Evolutionary conservation across 2,888 invertebrate genomes (phyloP), one percentile per base, ranked within the genome.

Genomic region (Hirudinaria manillensis): DNA sequence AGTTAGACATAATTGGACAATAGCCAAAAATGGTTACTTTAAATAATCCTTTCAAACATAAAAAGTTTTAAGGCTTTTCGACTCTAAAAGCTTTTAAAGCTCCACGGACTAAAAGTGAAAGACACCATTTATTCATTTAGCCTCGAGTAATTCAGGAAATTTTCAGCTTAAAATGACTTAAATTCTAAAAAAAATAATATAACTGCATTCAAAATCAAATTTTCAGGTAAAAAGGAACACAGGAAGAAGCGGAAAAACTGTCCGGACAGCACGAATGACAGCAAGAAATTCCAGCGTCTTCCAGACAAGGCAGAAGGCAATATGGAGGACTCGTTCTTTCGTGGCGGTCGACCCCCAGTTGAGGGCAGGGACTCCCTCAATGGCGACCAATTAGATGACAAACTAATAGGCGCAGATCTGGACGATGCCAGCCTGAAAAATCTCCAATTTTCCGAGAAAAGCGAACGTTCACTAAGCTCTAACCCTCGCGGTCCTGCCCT

Each of bases 281-380:
- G n/a, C n/a, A 61, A 61, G 61, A 29, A 29, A 27, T 61, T 61
- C 61, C n/a, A 61, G 10, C 61, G 29, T 13, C 29, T 61, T 61
- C 61, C 24, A 24, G 61, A 61, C 24, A 61, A 61, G 19, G 24
- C 29, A 61, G 61, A 61, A 29, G 24, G 3, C 3, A 65, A 76
- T 3, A 53, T 72, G 68, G 55, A 53, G 6, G 66, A 55, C 21
- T 53, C 74, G 32, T 38, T 74, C 27, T 53, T 77, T 34, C 71
- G 70, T 16, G 79, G 75, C 16, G 56, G 76, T 36, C 72, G 80
- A 36, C 79, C 80, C 21, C 80, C 80, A 4, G 79, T 78, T 4
- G 80, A 80, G 36, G 80, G 80, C 24, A 55, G 77, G 36, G 80
- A 80, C 68, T 78, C 79, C 0, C 75, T 76, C 29, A 32, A 21